A percentile compares a stretch with the other conserved stretches of the same genome.
Evolutionary conservation across 2,888 invertebrate genomes (phyloP).

Genomic region (Xestia ashworthii): DNA sequence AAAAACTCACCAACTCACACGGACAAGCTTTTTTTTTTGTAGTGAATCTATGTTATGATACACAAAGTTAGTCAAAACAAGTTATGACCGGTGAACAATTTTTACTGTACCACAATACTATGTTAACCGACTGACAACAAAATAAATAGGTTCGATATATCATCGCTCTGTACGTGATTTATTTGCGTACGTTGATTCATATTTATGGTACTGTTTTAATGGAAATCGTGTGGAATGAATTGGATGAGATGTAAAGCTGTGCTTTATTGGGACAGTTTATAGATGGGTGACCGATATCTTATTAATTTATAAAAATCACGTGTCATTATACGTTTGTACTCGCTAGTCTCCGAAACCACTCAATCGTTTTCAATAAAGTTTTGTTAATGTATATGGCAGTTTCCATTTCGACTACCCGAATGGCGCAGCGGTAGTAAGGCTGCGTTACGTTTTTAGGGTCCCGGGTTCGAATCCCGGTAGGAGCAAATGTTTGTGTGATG

Average conservation of each 20-base stretch:
- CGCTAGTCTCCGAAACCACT: neutral
- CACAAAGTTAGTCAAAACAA: neutral
- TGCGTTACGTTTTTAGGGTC: too few species aligned
- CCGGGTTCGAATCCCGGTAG: too few species aligned
- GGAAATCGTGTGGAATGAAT: slow-evolving; percentile 34
- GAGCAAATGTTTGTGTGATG: too few species aligned
- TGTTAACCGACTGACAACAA: slow-evolving; percentile 39
- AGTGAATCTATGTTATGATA: neutral
- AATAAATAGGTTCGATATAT: slow-evolving; percentile 54
- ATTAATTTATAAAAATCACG: neutral
- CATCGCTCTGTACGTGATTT: slow-evolving; percentile 49
- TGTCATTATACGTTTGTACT: neutral
- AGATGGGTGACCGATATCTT: neutral
- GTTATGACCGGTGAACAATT: neutral
- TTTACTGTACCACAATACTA: slow-evolving; percentile 15
- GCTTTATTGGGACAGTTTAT: neutral
- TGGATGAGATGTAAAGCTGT: neutral
- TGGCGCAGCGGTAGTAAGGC: too few species aligned
- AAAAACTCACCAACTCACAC: neutral
- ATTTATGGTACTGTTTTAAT: slow-evolving; percentile 44
- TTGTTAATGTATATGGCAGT: neutral
- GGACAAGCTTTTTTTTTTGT: neutral
- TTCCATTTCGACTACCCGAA: too few species aligned
- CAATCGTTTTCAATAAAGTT: neutral
- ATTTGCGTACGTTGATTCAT: slow-evolving; percentile 44